Evolutionary conservation across 1,140 invertebrate species (phyloP).

Genomic region (Drosophila tristis): DNA sequence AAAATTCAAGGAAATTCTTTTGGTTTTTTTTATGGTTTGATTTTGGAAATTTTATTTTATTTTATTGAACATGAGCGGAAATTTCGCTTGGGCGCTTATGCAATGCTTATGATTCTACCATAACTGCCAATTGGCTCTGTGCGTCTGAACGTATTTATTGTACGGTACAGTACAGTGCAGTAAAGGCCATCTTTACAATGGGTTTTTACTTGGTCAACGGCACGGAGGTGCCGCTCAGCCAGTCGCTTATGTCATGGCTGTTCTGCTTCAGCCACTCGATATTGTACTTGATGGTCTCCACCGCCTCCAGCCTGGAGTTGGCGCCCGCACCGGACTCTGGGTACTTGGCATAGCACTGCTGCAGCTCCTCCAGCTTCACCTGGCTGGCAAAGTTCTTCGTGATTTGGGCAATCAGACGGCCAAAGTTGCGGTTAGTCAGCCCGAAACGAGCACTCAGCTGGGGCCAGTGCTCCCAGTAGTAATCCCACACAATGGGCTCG

Average conservation of each 20-base stretch:
- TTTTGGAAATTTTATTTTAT: slow-evolving; percentile 37
- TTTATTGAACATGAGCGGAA: slow-evolving; percentile 54
- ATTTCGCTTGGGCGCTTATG: slow-evolving; percentile 27
- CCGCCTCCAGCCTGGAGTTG: slow-evolving; percentile 87
- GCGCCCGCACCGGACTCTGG: slow-evolving; percentile 95
- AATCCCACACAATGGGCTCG: slow-evolving; percentile 91
- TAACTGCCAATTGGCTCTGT: slow-evolving; percentile 27
- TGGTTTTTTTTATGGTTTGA: slow-evolving; percentile 60
- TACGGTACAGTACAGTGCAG: not conserved
- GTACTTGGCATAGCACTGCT: slow-evolving; percentile 90
- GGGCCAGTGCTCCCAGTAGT: slow-evolving; percentile 90
- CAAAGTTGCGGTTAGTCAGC: slow-evolving; percentile 92
- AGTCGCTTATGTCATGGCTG: slow-evolving; percentile 85
- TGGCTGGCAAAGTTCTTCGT: slow-evolving; percentile 89
- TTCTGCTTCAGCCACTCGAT: slow-evolving; percentile 90
- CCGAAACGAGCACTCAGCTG: slow-evolving; percentile 90
- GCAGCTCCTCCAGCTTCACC: slow-evolving; percentile 90
- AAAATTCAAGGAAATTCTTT: slow-evolving; percentile 44
- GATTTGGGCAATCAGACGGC: slow-evolving; percentile 89
- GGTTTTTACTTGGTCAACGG: slow-evolving; percentile 55
- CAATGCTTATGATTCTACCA: slow-evolving; percentile 20
- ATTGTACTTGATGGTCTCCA: slow-evolving; percentile 92
- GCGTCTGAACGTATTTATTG: slow-evolving; percentile 38
- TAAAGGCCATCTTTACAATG: slow-evolving; percentile 51
- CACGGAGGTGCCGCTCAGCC: slow-evolving; percentile 84